Evolutionary conservation across 37 sponge, comb jelly and placozoan genomes (phyloP).

Genomic region (Amphimedon queenslandica): DNA sequence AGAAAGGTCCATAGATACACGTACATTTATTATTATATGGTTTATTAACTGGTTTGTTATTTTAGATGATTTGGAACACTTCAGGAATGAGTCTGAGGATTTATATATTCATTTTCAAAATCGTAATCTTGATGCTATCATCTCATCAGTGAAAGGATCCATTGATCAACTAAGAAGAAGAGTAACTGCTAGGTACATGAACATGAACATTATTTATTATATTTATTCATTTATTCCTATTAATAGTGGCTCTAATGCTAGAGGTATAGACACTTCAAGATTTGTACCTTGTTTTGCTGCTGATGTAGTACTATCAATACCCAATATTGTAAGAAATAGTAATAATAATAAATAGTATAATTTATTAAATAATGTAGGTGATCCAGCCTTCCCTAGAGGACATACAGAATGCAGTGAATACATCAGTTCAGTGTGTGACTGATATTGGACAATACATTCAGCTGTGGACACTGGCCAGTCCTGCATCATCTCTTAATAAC

Average conservation of each 20-base stretch:
- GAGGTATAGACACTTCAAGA: constrained; percentile 6
- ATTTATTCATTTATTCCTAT: not conserved
- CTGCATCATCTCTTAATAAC: not conserved
- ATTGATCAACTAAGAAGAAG: constrained; percentile 59
- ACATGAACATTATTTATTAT: not conserved
- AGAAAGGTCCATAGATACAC: constrained; percentile 20
- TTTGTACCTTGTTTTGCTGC: constrained; percentile 60
- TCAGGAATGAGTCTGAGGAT: constrained; percentile 75
- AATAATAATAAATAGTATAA: not conserved
- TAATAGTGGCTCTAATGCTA: constrained; percentile 14
- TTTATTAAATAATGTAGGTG: constrained; percentile 15
- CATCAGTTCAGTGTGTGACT: constrained; percentile 59
- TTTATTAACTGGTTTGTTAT: not conserved
- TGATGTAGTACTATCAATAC: constrained; percentile 78
- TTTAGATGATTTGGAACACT: constrained; percentile 58
- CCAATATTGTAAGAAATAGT: constrained; percentile 55
- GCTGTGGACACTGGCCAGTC: constrained; percentile 32
- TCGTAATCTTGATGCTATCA: constrained; percentile 76
- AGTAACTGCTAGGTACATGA: constrained; percentile 52
- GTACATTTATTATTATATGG: not conserved
- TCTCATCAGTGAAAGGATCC: constrained; percentile 45
- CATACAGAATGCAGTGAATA: constrained; percentile 85
- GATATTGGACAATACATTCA: constrained; percentile 58
- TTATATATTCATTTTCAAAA: constrained; percentile 59
- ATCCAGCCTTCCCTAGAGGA: constrained; percentile 91